Base-by-base conservation (phyloP, 2,888 invertebrate species). In the Thumatha senex region DNA sequence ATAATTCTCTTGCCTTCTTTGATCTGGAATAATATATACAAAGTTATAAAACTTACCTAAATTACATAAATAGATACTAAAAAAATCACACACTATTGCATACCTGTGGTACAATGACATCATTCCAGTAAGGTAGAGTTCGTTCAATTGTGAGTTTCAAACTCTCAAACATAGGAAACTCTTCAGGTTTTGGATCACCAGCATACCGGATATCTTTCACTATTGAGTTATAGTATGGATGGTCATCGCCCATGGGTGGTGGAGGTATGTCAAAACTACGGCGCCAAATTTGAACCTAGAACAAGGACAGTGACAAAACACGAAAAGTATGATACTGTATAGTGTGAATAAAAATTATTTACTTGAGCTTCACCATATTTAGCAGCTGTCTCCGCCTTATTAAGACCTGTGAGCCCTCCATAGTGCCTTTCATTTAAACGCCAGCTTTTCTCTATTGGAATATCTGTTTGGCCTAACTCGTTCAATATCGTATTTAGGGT, bases 361-460 rank as follows among this genome's bases (percentile, higher is more conserved):
- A 95, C 96, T 92, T 96, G 96, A 43, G 95, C 94, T 76, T 96
- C 97, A 10, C 97, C 97, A 84, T 96, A 97, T 77, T 96, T 96
- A 46, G 95, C 95, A 44, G 96, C 96, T 14, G 97, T 96, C 83
- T 97, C 96, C 0, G 95, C 93, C 80, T 97, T 97, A 75, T 97
- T 96, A 54, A 96, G 92, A 1, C 97, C 97, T 10, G 97, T 97
- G 7, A 97, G 92, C 36, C 96, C 96, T 45, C 97, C 97, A 71
- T 97, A 97, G 75, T 97, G 97, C 53, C 97, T 94, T 81, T 97
- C 97, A 72, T 97, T 97, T 29, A 97, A 86, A 11, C 97, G 93
- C 97, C 97, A 97, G 9, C 96, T 95, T 74, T 95, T 94, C 5
- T 92, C 78, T 7, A 95, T 85, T 0, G 95, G 95, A 58, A 97